phyloP scores from a whole-genome alignment of 2,888 invertebrate genomes.

The Mimachlamys varia region DNA sequence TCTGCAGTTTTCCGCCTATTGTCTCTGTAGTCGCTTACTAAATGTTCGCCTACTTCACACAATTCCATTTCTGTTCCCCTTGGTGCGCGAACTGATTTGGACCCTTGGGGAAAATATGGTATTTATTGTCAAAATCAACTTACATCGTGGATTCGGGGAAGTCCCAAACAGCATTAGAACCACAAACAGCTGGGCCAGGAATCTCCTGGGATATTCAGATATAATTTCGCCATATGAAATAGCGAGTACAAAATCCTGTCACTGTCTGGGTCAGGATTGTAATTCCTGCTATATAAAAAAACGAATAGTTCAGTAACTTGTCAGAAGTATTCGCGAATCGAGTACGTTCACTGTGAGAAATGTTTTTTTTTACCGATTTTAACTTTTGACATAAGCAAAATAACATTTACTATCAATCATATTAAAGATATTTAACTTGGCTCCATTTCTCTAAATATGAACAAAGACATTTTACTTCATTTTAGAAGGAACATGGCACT shows the following conservation, averaged over 20 bases:
- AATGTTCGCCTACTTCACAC: neutral
- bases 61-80: neutral
- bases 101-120: neutral
- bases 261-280: neutral
- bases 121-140: conserved; percentile 26
- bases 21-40: neutral
- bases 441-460: too few relatives aligned
- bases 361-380: too few relatives aligned
- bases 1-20: neutral
- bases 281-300: neutral
- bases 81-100: neutral
- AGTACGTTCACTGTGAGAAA: neutral
- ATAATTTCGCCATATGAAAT: neutral
- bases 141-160: neutral
- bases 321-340: neutral
- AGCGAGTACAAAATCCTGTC: neutral
- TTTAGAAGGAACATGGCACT: too few relatives aligned
- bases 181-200: neutral
- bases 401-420: too few relatives aligned
- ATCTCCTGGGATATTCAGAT: neutral
- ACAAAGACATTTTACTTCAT: too few relatives aligned
- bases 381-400: neutral
- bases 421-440: too few relatives aligned
- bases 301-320: neutral
- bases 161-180: neutral